phyloP scores from a whole-genome alignment of 2,113 vertebrate genomes.

The Strigops habroptila region DNA sequence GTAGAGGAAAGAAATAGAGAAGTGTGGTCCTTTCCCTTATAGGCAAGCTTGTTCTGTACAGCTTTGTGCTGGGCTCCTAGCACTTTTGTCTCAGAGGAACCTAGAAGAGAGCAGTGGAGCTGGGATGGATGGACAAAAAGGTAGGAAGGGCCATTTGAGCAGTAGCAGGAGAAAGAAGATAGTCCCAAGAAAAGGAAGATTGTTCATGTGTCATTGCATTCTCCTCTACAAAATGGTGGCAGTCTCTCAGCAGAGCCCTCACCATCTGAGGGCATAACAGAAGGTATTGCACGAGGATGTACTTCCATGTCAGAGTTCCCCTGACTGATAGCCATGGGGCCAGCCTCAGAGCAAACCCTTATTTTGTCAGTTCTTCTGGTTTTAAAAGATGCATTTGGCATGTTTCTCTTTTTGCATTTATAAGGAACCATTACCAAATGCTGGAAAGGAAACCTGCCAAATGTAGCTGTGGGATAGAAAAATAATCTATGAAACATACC shows the following conservation, averaged over 20 bases:
- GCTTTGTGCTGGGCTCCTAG: neutral
- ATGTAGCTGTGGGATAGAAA: conserved; percentile 51
- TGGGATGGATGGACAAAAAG: neutral
- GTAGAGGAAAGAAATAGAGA: neutral
- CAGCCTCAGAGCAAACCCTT: neutral
- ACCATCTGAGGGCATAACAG: fast-evolving
- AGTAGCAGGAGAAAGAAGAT: neutral
- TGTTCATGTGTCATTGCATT: neutral
- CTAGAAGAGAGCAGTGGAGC: neutral
- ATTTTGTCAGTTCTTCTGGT: neutral
- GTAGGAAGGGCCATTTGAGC: neutral
- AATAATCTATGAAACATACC: conserved; percentile 62
- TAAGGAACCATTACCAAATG: conserved; percentile 61
- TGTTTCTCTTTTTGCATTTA: conserved; percentile 26
- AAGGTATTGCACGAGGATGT: neutral
- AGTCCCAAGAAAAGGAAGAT: neutral
- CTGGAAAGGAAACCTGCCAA: conserved; percentile 64
- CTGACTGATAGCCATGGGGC: neutral
- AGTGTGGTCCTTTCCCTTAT: neutral
- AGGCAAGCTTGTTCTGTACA: neutral
- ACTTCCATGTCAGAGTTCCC: neutral
- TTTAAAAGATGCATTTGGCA: conserved; percentile 37
- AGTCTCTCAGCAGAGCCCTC: neutral
- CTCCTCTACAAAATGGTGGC: neutral
- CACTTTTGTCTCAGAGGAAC: neutral